Base-by-base conservation (phyloP, 2,113 vertebrate species). In the Daphoenositta chrysoptera region DNA sequence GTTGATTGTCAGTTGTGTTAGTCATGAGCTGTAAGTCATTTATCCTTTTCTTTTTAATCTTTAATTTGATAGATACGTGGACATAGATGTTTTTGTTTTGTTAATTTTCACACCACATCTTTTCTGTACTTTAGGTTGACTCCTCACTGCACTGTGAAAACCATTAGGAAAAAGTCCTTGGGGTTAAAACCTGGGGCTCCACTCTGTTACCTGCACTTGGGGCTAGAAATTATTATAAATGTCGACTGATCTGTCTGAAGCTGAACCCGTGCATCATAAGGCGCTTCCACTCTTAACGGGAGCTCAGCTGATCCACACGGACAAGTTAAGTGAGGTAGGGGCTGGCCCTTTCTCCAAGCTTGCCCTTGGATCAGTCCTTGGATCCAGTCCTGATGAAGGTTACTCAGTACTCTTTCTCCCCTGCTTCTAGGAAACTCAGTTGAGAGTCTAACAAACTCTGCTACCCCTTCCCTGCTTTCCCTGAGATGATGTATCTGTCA, bases 311-410 rank as follows among this genome's bases (percentile, higher is more conserved):
- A 98, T 98, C 96, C 97, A 97, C 97, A 97, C 96, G 96, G 98
- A 98, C 98, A 98, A 98, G 98, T 98, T 98, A 96, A 98, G 98
- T 97, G 98, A 98, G 98, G 98, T 98, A 98, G 97, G 98, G 98
- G 97, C 97, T 97, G 98, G 96, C 94, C 91, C 94, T 21, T 97
- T 97, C 97, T 97, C 97, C 97, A 98, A 96, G 97, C 97, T 97
- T 91, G 97, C 97, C 97, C 97, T 97, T 94, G 98, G 98, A 98
- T 97, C 97, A 97, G 90, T 94, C 91, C 94, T 97, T 97, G 95
- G 87, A 97, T 98, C 96, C 97, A 95, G 89, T 75, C 91, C 96
- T 97, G 64, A 89, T 90, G 61, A 93, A 97, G 96, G 89, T 91
- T 96, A 92, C 91, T 96, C 20, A 33, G 65, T 81, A 80, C 58